Base-by-base conservation (phyloP, 2,888 invertebrate species). In the Tipula lateralis region DNA sequence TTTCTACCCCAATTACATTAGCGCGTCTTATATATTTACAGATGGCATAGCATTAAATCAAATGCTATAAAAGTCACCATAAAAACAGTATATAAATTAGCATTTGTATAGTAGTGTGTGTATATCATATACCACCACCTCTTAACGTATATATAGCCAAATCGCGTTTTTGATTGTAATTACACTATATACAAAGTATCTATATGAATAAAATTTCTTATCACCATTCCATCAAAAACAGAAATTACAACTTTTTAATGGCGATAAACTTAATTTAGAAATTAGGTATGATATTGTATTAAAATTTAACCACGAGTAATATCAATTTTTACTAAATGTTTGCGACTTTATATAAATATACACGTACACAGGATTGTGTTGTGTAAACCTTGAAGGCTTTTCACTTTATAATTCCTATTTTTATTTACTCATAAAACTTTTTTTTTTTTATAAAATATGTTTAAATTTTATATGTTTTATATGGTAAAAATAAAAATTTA, bases 201-300 rank as follows among this genome's bases (percentile, higher is more conserved):
- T 66, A 16, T 7, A 6, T 9, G 9, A 9, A 66, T 66, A 66
- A 24, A 24, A 66, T 16, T 44, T 66, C 66, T 66, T 66, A 66
- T 66, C 66, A 66, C 9, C 66, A 24, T 66, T 66, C 66, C 66
- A 66, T 66, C 66, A 66, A 66, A 19, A 24, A 50, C 16, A 50
- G 5, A 44, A n/a, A 32, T 32, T 24, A 50, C n/a, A 50, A 50
- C 24, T 66, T 66, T 66, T 12, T 66, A 66, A 66, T 24, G 24
- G 66, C 66, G 66, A 66, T 66, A 66, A 66, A 66, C 66, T 66
- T 66, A 66, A 66, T 66, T 50, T 50, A 66, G 24, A 24, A 66
- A 66, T 66, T 66, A 66, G n/a, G 66, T 66, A 66, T 39, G 39
- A 39, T 66, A 66, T 6, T 24, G 24, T 66, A 24, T 66, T 66